Base-by-base conservation (phyloP, 1,140 invertebrate species). In the Lanistes nyassanus region DNA sequence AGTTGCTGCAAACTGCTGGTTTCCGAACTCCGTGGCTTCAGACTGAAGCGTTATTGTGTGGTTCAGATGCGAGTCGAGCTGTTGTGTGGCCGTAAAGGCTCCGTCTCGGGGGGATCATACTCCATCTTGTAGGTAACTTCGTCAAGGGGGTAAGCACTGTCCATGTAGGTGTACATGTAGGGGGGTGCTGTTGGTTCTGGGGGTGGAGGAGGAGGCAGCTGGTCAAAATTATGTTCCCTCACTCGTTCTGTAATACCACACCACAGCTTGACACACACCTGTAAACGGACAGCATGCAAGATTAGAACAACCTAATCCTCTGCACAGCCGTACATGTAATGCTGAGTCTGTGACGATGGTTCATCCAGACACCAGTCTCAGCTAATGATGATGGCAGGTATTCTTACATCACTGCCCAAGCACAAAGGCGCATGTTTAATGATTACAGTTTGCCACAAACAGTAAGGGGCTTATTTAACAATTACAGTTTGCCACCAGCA, bases 141-240 rank as follows among this genome's bases (percentile, higher is more conserved):
- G 34, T 80, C 79, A 42, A 80, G 58, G 42, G 76, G 76, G 55
- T 80, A 80, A n/a, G 74, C 65, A 53, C 74, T 67, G 42, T 80
- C 79, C 75, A 80, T 77, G 69, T 80, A 80, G 29, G 71, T 80
- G 62, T 80, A 75, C 78, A 79, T 79, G 71, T 79, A 80, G 0
- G 79, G 79, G 2, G 79, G 79, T 0, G 79, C 79, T n/a, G 62
- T 80, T 11, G 79, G 79, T 53, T 80, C 79, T 6, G 78, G 72
- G 19, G 78, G 68, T 23, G 74, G 72, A 36, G 76, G 74, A 2
- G 75, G 73, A 26, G 73, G 66, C 29, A 75, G 62, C 39, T 80
- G 72, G 34, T 80, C 72, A 36, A 74, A 76, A 36, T 72, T 76
- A 19, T 80, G 79, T 53, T 80, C 79, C 56, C 79, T 53, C 0